These are phyloP conservation scores for Dexiosoma caninum DNA, from an alignment of 2,888 invertebrate genomes.

Conservation along the genomic window DNA sequence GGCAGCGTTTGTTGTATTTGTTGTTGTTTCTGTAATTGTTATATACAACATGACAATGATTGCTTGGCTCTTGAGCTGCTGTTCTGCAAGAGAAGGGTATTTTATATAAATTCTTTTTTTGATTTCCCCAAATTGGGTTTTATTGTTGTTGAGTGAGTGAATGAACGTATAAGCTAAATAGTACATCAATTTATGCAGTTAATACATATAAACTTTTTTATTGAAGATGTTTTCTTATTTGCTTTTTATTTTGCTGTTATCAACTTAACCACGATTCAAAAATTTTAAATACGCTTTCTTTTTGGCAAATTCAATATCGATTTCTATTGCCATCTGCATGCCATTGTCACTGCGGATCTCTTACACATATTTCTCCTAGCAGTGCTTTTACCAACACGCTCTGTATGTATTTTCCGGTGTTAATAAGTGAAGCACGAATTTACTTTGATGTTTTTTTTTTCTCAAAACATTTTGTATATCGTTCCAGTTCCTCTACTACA, in stretches of 20 bases:
- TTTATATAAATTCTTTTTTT: constrained; percentile 4
- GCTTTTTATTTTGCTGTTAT: constrained; percentile 8
- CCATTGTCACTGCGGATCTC: background rate
- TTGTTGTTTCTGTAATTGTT: constrained; percentile 4
- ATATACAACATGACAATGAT: constrained; percentile 11
- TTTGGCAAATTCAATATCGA: constrained; percentile 46
- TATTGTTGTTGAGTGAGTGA: constrained; percentile 37
- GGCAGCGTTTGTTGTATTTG: background rate
- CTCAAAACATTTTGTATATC: background rate
- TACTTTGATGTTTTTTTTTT: constrained; percentile 2
- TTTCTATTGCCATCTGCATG: constrained; percentile 43
- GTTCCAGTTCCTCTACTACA: background rate
- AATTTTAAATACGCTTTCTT: constrained; percentile 2
- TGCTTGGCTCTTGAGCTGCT: constrained; percentile 3
- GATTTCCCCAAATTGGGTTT: constrained; percentile 51
- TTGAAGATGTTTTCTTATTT: background rate
- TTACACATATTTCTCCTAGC: background rate
- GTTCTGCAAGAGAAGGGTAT: constrained; percentile 7
- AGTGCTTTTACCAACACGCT: background rate
- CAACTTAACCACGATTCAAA: constrained; percentile 48
- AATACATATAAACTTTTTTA: constrained; percentile 40
- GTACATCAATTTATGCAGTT: constrained; percentile 17
- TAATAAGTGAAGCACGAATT: constrained; percentile 60
- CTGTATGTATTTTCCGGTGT: constrained; percentile 6
- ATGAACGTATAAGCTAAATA: constrained; percentile 7